phyloP scores from a whole-genome alignment of 1,140 invertebrate species.

The Dendrolimus punctatus region DNA sequence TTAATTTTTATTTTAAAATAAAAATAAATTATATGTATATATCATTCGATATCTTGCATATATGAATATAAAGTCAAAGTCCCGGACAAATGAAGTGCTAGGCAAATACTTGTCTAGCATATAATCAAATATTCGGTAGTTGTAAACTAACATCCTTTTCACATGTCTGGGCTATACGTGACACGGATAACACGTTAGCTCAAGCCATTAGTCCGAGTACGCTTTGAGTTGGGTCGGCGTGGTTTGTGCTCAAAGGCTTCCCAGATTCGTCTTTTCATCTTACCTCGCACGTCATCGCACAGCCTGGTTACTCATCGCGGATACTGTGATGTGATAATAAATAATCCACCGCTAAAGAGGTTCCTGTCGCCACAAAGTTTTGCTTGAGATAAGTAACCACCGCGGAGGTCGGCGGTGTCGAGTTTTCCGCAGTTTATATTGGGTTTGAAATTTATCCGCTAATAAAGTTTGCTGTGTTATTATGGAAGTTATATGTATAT shows the following conservation, averaged over 20 bases:
- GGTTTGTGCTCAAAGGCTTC: conserved; percentile 32
- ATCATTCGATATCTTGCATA: too few species aligned
- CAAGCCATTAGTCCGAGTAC: conserved; percentile 39
- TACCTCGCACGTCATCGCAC: conserved; percentile 39
- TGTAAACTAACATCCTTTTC: conserved; percentile 19
- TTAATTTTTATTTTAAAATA: too few species aligned
- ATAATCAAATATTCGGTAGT: conserved; percentile 1
- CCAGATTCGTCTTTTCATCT: conserved; percentile 48
- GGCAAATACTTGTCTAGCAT: not conserved
- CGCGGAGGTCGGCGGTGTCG: conserved; percentile 11
- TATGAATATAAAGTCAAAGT: not conserved
- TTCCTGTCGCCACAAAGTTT: conserved; percentile 18
- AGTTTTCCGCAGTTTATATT: conserved; percentile 25
- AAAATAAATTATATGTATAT: too few species aligned
- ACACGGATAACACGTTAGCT: conserved; percentile 34
- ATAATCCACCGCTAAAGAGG: conserved; percentile 20
- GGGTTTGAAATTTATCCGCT: conserved; percentile 20
- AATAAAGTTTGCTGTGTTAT: conserved; percentile 4
- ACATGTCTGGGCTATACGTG: conserved; percentile 14
- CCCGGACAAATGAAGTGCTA: too few species aligned
- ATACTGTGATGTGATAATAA: conserved; percentile 21
- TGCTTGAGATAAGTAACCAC: conserved; percentile 16
- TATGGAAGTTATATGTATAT: not conserved
- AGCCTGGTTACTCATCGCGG: conserved; percentile 27
- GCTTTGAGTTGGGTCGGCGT: conserved; percentile 40